Conservation (phyloP, 2,888 invertebrate species). For the Punctoribates punctum region DNA sequence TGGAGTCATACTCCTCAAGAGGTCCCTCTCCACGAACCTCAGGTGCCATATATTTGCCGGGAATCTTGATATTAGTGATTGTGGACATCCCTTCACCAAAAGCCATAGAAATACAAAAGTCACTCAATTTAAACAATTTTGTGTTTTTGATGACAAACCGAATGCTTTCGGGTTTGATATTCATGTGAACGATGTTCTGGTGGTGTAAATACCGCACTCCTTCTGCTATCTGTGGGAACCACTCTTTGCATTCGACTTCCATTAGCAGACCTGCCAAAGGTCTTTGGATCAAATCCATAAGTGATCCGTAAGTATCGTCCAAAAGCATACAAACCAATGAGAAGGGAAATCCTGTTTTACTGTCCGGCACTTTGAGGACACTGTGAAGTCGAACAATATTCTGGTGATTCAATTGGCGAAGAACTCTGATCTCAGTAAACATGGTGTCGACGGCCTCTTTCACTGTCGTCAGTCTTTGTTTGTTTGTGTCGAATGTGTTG, state of each 20-base stretch:
- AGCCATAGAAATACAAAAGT: neutral
- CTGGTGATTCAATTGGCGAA: neutral
- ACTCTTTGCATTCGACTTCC: neutral
- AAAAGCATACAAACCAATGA: neutral
- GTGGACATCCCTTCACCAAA: neutral
- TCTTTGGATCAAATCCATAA: neutral
- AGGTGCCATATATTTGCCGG: neutral
- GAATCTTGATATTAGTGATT: neutral
- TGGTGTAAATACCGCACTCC: neutral
- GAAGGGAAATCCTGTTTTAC: neutral
- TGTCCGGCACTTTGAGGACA: neutral
- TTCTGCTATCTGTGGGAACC: neutral
- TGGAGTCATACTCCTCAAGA: neutral
- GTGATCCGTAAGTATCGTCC: neutral
- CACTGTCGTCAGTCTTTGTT: neutral
- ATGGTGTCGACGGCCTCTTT: neutral
- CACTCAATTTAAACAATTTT: neutral
- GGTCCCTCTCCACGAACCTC: neutral
- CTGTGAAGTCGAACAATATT: neutral
- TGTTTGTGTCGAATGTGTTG: too few species aligned
- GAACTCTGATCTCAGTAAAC: neutral
- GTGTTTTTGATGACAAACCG: neutral
- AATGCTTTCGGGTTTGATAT: conserved; percentile 3
- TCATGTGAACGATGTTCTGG: neutral
- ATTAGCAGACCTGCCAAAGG: neutral